Base-by-base conservation (phyloP, 2,113 vertebrate genomes). In the Phylloscopus trochiloides region DNA sequence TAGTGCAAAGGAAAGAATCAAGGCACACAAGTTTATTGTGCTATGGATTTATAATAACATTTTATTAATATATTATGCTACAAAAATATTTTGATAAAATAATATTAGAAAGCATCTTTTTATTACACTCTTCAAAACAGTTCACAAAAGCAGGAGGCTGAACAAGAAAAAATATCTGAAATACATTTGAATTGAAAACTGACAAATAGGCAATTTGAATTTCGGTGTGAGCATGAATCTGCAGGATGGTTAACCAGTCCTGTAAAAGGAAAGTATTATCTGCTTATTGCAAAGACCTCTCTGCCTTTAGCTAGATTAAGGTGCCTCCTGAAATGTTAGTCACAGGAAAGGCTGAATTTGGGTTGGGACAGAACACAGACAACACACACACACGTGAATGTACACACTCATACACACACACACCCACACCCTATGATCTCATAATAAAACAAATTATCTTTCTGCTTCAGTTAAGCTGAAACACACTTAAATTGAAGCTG, bases 41-140 rank as follows among this genome's bases (percentile, higher is more conserved):
- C 96, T 96, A 90, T 87, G 88, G 87, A 96, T 97, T 97, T 95
- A 97, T 97, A 97, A 97, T 95, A 95, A 97, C 94, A 90, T 97
- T 98, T 98, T 98, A 98, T 98, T 98, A 97, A 98, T 98, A 98
- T 98, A 98, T 98, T 98, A 98, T 88, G 96, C 98, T 98, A 98
- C 98, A 98, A 98, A 98, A 98, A 98, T 98, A 98, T 98, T 98
- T 98, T 97, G 97, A 97, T 97, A 98, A 98, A 98, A 98, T 98
- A 98, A 98, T 96, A 98, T 98, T 98, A 98, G 95, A 98, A 98
- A 98, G 94, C 95, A 98, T 98, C 96, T 98, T 96, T 98, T 97
- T 92, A 95, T 97, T 97, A 97, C 96, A 98, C 91, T 97, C 96
- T 98, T 97, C 92, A 98, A 83, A 97, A 96, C 79, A 91, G 88